Conservation (phyloP, 64 coral and sea anemone genomes). For the Astreopora myriophthalma region DNA sequence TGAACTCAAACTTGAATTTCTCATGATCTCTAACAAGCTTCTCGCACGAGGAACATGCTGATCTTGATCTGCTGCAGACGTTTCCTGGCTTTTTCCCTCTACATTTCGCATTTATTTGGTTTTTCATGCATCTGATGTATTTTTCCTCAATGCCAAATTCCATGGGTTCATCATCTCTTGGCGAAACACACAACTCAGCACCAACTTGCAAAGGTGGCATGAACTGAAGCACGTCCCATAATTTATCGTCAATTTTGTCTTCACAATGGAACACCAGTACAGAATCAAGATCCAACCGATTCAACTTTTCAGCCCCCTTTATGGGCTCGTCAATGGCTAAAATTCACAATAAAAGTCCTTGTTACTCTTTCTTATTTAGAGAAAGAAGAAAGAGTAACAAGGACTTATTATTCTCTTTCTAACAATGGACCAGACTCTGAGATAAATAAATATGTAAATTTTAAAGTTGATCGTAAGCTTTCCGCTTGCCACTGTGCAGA, state of each 20-base stretch:
- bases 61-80: not conserved
- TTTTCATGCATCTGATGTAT: constrained; percentile 4
- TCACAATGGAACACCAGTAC: constrained; percentile 3
- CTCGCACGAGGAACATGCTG: not conserved
- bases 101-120: not conserved
- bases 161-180: not conserved
- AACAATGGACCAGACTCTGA: not conserved
- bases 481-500: no score
- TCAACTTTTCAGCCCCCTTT: not conserved
- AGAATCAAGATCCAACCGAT: not conserved
- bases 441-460: no score
- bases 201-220: not conserved
- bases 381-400: no score
- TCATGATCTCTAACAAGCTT: not conserved
- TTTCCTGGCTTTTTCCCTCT: not conserved
- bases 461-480: no score
- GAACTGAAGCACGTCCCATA: not conserved
- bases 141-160: not conserved
- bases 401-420: no score
- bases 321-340: not conserved
- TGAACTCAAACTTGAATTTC: not conserved
- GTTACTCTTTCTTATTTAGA: not conserved
- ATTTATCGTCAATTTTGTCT: not conserved
- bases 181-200: not conserved
- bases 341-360: not conserved